A percentile compares a stretch with the other conserved stretches of the same genome.
phyloP scores from a whole-genome alignment of 1,140 invertebrate genomes.

The Lucilia sericata region DNA sequence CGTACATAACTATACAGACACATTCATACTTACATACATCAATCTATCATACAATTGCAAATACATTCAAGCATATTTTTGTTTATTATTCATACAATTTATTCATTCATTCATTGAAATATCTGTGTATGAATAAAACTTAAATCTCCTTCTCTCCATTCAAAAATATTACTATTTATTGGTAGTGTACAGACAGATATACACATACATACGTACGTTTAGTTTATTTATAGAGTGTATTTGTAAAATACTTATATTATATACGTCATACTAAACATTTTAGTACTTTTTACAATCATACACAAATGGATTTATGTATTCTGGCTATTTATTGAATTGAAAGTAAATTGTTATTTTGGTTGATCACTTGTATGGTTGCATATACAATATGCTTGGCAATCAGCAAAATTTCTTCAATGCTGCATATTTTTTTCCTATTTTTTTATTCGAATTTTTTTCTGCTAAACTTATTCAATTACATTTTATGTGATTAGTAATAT shows the following conservation, averaged over 20 bases:
- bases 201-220: not conserved
- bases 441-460: not conserved
- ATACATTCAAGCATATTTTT: constrained; percentile 12
- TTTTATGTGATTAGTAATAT: not conserved
- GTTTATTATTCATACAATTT: not conserved
- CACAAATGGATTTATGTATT: constrained; percentile 22
- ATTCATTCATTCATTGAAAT: constrained; percentile 16
- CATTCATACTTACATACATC: not conserved
- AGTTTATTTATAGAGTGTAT: not conserved
- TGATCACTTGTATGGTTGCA: constrained; percentile 22
- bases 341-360: constrained; percentile 34
- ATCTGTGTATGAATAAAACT: not conserved
- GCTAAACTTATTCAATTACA: not conserved
- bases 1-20: not conserved
- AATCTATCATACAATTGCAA: constrained; percentile 14
- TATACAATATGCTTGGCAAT: not conserved
- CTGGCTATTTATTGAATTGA: constrained; percentile 33
- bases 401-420: not conserved
- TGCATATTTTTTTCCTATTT: not conserved
- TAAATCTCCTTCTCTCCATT: not conserved
- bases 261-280: not conserved
- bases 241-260: not conserved
- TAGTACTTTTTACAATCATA: not conserved
- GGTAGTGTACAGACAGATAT: too few species aligned
- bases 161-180: not conserved